phyloP scores from a whole-genome alignment of 2,888 invertebrate species.

The Coelinius sp. region DNA sequence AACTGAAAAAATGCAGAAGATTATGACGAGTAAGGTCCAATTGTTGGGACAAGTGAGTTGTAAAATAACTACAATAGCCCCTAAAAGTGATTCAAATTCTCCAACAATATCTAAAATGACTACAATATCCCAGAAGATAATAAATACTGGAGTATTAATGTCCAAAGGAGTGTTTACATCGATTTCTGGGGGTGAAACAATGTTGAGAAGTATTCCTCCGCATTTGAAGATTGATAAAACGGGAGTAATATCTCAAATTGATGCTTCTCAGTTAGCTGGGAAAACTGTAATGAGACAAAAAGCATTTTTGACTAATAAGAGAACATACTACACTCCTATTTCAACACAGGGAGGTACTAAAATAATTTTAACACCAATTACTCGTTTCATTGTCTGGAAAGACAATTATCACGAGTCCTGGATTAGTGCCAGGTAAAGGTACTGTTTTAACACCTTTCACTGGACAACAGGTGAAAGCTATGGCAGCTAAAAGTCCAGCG shows the following conservation, averaged over 20 bases:
- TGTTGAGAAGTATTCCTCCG: slow-evolving; percentile 55
- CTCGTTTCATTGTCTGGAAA: slow-evolving; percentile 55
- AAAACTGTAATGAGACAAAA: slow-evolving; percentile 61
- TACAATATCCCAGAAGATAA: slow-evolving; percentile 2
- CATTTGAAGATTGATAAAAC: slow-evolving; percentile 59
- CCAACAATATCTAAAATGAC: slow-evolving; percentile 52
- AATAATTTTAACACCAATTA: slow-evolving; percentile 57
- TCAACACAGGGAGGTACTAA: slow-evolving; percentile 65
- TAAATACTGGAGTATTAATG: slow-evolving; percentile 56
- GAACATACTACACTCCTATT: slow-evolving; percentile 65
- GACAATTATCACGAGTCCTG: slow-evolving; percentile 56
- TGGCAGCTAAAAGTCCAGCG: slow-evolving; percentile 62
- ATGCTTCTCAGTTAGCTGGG: slow-evolving; percentile 53
- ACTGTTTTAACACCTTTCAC: slow-evolving; percentile 68
- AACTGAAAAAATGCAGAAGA: slow-evolving; percentile 72
- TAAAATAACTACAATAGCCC: slow-evolving; percentile 56
- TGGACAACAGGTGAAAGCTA: slow-evolving; percentile 67
- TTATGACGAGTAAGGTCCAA: slow-evolving; percentile 75
- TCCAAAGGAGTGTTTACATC: slow-evolving; percentile 69
- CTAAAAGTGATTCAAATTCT: slow-evolving; percentile 67
- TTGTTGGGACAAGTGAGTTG: slow-evolving; percentile 66
- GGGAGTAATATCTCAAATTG: slow-evolving; percentile 60
- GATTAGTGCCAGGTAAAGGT: slow-evolving; percentile 56
- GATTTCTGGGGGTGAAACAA: slow-evolving; percentile 61
- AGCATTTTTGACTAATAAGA: slow-evolving; percentile 56